Base-by-base conservation (phyloP, 1,140 invertebrate species). In the Ceratina calcarata region DNA sequence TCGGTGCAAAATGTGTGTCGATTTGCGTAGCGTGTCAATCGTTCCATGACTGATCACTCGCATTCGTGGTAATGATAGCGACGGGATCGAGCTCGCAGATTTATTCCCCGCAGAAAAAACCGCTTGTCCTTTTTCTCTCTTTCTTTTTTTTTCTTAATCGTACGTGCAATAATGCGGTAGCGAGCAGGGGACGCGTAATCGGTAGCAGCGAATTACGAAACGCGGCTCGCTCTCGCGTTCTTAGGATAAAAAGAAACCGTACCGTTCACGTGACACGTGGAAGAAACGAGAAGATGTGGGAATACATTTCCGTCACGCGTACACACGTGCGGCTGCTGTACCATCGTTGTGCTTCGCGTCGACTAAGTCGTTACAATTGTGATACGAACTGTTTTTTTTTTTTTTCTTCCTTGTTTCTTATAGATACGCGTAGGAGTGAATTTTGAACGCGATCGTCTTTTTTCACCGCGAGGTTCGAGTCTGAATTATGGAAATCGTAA, bases 101-200 rank as follows among this genome's bases (percentile, higher is more conserved):
- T 70, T n/a, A 27, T 13, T 7, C n/a, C 16, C 12, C 24, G n/a
- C 3, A 22, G 64, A 16, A n/a, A n/a, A 15, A 60, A 49, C 69
- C 45, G 58, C n/a, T 51, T 3, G 45, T 7, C 32, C 20, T 6
- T 6, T 4, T 53, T 24, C 22, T 51, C 45, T 24, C 3, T 60
- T 8, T 20, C n/a, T 60, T 22, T 22, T 58, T 60, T 60, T 45
- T 60, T 45, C 15, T 53, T 60, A 32, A 37, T 60, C 45, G 32
- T 49, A 67, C 20, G 78, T 69, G 78, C 78, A 80, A 80, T 80
- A 80, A 62, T 10, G 58, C 2, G 55, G 45, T 20, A 67, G 27
- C 32, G 37, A 74, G 32, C 4, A 3, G 32, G n/a, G 18, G 24
- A 2, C 3, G 4, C 37, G 61, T 62, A 20, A 58, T 67, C 64